Evolutionary conservation across 2,888 invertebrate species (phyloP).

Genomic region (Blomia tropicalis): DNA sequence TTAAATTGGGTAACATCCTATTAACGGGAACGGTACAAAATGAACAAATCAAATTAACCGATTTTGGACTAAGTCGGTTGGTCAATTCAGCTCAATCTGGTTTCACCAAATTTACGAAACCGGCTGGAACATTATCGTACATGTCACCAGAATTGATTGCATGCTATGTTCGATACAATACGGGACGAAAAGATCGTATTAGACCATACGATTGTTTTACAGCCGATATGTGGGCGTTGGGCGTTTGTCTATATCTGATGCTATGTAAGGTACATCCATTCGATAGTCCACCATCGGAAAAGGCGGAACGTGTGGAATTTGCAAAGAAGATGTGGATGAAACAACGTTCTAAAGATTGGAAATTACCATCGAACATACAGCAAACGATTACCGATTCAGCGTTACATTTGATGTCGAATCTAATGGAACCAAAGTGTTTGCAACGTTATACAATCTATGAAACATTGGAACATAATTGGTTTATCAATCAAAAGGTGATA

Average conservation of each 20-base stretch:
- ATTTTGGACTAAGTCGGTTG: slow-evolving; percentile 8
- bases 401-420: neutral
- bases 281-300: neutral
- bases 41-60: neutral
- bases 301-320: neutral
- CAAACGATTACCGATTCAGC: neutral
- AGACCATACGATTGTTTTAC: neutral
- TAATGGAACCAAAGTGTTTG: neutral
- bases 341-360: neutral
- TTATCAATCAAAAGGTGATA: no score
- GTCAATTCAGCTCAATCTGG: neutral
- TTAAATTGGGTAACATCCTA: slow-evolving; percentile 13
- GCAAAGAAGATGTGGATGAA: neutral
- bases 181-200: neutral
- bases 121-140: neutral
- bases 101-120: neutral
- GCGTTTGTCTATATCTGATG: neutral
- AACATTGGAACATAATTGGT: neutral
- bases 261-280: neutral
- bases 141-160: neutral
- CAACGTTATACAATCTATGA: neutral
- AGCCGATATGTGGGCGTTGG: neutral
- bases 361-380: neutral
- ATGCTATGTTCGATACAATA: neutral
- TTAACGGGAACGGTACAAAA: neutral